Conservation (phyloP, 2,113 vertebrate species). For the Ctenodactylus gundi region DNA sequence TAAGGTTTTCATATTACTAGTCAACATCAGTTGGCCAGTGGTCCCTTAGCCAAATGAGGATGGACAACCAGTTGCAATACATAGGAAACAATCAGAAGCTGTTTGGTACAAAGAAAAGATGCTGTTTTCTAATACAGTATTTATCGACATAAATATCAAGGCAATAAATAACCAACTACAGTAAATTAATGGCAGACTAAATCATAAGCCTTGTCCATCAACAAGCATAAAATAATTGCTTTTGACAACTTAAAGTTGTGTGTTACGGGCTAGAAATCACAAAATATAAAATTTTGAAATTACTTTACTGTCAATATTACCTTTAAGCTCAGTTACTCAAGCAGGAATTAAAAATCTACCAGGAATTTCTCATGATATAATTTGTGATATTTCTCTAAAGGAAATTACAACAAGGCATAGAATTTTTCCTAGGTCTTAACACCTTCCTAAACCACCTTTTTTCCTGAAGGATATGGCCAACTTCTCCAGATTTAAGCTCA, state of each 20-base stretch:
- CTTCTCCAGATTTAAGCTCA: constrained; percentile 29
- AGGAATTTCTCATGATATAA: neutral
- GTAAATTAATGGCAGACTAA: constrained; percentile 1
- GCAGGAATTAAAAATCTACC: constrained; percentile 26
- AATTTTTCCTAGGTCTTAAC: neutral
- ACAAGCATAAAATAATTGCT: constrained; percentile 34
- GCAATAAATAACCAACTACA: neutral
- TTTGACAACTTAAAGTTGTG: neutral
- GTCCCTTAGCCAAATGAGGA: neutral
- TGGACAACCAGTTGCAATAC: neutral
- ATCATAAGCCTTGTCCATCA: neutral
- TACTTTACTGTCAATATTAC: constrained; percentile 15
- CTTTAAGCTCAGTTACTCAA: neutral
- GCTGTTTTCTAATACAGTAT: neutral
- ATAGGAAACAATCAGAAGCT: neutral
- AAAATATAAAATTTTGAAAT: constrained; percentile 1
- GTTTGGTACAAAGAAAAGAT: neutral
- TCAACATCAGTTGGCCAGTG: neutral
- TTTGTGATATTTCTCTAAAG: neutral
- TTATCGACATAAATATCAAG: constrained; percentile 35
- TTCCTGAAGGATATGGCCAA: neutral
- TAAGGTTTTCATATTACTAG: neutral
- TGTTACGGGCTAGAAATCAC: neutral
- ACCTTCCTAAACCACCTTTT: constrained; percentile 40
- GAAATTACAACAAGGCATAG: neutral